Percentiles rank a stretch among this genome's conserved stretches.
These are phyloP conservation scores for Parus major DNA, from an alignment of 2,113 vertebrate species.

Conservation along the genomic window DNA sequence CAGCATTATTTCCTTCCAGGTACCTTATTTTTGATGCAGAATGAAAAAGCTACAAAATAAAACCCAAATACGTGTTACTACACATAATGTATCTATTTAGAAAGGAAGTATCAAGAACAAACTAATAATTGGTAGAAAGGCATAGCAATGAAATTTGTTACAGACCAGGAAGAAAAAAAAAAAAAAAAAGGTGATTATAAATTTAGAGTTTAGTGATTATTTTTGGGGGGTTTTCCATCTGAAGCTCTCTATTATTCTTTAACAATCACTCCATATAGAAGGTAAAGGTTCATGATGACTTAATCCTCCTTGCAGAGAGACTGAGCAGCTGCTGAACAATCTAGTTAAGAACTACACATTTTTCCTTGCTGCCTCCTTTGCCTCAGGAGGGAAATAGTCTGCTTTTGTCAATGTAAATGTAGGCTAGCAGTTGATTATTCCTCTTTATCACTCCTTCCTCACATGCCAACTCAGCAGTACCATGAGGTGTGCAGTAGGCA, in stretches of 20 bases:
- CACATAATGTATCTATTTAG: neutral
- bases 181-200: neutral
- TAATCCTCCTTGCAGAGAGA: neutral
- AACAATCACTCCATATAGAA: neutral
- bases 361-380: slow-evolving; percentile 1
- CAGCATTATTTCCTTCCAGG: neutral
- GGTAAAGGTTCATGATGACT: neutral
- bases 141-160: neutral
- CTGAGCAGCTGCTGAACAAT: neutral
- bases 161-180: neutral
- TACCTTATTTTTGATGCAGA: neutral
- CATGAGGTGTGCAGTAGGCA: neutral
- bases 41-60: neutral
- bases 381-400: slow-evolving; percentile 5
- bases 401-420: slow-evolving; percentile 20
- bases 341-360: neutral
- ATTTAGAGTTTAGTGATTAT: neutral
- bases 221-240: neutral
- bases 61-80: neutral
- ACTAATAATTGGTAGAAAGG: neutral
- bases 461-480: neutral
- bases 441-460: neutral
- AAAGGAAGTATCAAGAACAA: neutral
- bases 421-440: neutral
- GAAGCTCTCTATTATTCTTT: neutral